Percentiles rank a stretch among this genome's conserved stretches.
phyloP scores from a whole-genome alignment of 2,797 vertebrate genomes.

The Mastacembelus armatus region DNA sequence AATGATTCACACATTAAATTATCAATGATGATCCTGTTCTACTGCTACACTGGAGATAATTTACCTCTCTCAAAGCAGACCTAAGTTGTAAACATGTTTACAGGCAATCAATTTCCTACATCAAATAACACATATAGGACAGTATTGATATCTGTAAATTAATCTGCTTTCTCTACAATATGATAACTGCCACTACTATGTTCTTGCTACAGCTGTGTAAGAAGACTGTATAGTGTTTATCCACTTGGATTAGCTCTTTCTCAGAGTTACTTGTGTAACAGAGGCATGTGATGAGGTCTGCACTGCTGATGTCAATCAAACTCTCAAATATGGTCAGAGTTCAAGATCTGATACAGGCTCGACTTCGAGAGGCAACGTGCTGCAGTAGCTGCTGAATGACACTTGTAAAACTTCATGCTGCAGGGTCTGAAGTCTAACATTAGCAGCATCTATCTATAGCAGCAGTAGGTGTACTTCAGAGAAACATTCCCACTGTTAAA shows the following conservation, averaged over 20 bases:
- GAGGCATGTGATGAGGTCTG: constrained; percentile 22
- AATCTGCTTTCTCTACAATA: background rate
- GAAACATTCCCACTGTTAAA: constrained; percentile 24
- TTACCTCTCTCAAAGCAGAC: background rate
- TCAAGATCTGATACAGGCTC: constrained; percentile 26
- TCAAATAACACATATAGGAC: background rate
- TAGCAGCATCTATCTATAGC: constrained; percentile 33
- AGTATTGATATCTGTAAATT: background rate
- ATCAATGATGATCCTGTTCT: constrained; percentile 29
- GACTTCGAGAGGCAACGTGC: constrained; percentile 16
- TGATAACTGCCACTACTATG: constrained; percentile 19
- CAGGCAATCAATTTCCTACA: background rate
- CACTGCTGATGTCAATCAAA: constrained; percentile 42
- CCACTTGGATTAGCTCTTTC: background rate
- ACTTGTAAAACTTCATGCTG: constrained; percentile 22
- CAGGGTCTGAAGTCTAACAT: constrained; percentile 39
- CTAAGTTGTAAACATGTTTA: constrained; percentile 2
- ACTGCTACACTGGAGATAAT: constrained; percentile 17
- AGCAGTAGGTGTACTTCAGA: constrained; percentile 30
- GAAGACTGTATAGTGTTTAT: background rate
- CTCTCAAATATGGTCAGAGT: constrained; percentile 21
- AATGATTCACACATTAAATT: constrained; percentile 29
- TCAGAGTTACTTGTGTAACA: constrained; percentile 8
- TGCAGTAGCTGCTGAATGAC: constrained; percentile 28
- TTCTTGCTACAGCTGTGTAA: background rate